Percentiles rank a stretch among this genome's conserved stretches.
Conservation (phyloP, 2,797 vertebrate genomes). For the Melanotaenia nigrans region DNA sequence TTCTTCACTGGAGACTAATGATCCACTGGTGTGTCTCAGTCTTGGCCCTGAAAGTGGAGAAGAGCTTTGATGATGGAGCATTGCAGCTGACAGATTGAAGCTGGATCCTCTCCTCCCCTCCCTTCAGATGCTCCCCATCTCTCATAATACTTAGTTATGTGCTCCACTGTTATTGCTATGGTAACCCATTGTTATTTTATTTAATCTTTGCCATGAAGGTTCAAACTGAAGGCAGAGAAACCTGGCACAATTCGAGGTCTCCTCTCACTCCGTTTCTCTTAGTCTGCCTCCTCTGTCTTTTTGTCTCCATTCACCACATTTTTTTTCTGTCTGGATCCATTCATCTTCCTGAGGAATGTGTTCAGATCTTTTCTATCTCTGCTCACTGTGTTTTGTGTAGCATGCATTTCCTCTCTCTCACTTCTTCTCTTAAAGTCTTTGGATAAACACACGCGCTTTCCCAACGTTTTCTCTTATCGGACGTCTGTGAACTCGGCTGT, state of each 20-base stretch:
- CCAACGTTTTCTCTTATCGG: constrained; percentile 1
- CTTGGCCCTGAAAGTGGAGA: constrained; percentile 68
- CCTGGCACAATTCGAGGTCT: constrained; percentile 9
- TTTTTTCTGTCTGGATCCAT: constrained; percentile 22
- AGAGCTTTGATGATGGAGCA: constrained; percentile 79
- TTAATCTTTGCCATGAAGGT: constrained; percentile 64
- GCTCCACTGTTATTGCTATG: constrained; percentile 72
- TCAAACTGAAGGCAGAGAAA: constrained; percentile 57
- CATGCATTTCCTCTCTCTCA: not conserved
- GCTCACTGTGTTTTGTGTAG: not conserved
- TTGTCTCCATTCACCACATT: constrained; percentile 26
- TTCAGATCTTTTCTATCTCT: not conserved
- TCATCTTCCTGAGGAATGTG: not conserved
- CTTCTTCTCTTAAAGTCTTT: constrained; percentile 9
- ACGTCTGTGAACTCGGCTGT: constrained; percentile 26
- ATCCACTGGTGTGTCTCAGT: constrained; percentile 71
- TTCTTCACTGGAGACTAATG: constrained; percentile 75
- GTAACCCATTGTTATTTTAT: constrained; percentile 79
- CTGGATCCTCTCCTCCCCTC: constrained; percentile 31
- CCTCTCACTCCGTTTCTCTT: constrained; percentile 14
- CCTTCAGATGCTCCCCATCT: constrained; percentile 55
- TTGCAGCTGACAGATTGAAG: constrained; percentile 73
- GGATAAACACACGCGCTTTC: constrained; percentile 19
- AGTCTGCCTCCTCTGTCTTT: constrained; percentile 20
- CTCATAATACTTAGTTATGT: constrained; percentile 68